Evolutionary conservation across 1,140 invertebrate genomes (phyloP).

Genomic region (Vanessa atalanta): DNA sequence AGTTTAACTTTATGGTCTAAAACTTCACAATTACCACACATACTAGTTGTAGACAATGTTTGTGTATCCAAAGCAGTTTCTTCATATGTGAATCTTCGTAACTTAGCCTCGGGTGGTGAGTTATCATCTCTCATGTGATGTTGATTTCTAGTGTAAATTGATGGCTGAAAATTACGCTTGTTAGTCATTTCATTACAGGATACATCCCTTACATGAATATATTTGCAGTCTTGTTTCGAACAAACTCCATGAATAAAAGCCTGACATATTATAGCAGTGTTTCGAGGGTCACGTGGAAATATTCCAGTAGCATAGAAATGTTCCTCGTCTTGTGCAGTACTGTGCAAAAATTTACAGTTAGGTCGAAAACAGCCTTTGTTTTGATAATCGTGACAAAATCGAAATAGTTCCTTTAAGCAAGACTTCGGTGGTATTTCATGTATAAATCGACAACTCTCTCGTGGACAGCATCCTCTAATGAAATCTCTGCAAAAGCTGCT

Average conservation of each 20-base stretch:
- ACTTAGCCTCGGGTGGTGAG: slow-evolving; percentile 71
- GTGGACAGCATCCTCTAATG: slow-evolving; percentile 64
- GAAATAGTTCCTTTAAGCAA: slow-evolving; percentile 66
- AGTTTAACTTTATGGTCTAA: slow-evolving; percentile 73
- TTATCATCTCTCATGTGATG: slow-evolving; percentile 63
- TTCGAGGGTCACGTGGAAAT: slow-evolving; percentile 59
- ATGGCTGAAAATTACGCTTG: slow-evolving; percentile 47
- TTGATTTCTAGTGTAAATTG: slow-evolving; percentile 53
- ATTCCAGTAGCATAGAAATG: slow-evolving; percentile 63
- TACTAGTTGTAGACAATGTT: slow-evolving; percentile 49
- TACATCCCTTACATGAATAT: slow-evolving; percentile 55
- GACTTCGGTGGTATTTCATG: slow-evolving; percentile 67
- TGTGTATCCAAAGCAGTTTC: slow-evolving; percentile 60
- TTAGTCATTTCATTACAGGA: slow-evolving; percentile 51
- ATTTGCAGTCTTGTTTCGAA: slow-evolving; percentile 62
- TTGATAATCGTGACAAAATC: slow-evolving; percentile 75
- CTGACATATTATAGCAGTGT: slow-evolving; percentile 52
- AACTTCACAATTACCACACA: slow-evolving; percentile 67
- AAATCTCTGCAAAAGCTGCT: slow-evolving; percentile 68
- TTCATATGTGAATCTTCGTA: slow-evolving; percentile 67
- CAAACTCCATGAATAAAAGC: slow-evolving; percentile 59
- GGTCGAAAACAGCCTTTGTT: slow-evolving; percentile 73
- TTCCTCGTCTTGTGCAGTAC: slow-evolving; percentile 65
- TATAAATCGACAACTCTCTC: slow-evolving; percentile 69
- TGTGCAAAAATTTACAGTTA: slow-evolving; percentile 73